Percentiles rank a stretch among this genome's conserved stretches.
Conservation (phyloP, 1,140 invertebrate species). For the Eufriesea mexicana region DNA sequence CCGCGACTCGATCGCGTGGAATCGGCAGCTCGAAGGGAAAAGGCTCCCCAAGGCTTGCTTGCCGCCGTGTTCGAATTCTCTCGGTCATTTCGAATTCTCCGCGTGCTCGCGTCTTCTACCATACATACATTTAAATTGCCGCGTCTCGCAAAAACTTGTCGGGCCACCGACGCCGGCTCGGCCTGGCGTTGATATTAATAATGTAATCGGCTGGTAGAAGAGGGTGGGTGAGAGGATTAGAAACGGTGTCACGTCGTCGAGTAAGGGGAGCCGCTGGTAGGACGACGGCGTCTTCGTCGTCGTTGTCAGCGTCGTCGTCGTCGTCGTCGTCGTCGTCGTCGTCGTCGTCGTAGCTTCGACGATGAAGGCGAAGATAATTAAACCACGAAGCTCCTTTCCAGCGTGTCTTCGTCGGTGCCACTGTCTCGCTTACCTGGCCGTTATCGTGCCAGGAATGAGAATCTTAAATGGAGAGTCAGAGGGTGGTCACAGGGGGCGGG, state of each 20-base stretch:
- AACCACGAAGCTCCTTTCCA: conserved; percentile 60
- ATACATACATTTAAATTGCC: conserved; percentile 41
- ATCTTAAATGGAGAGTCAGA: conserved; percentile 47
- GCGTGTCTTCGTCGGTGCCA: conserved; percentile 25
- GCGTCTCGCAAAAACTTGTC: conserved; percentile 51
- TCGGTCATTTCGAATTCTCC: conserved; percentile 50
- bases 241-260: conserved; percentile 69
- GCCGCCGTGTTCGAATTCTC: background rate
- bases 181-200: conserved; percentile 68
- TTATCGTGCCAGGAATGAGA: conserved; percentile 68
- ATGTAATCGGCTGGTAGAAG: conserved; percentile 61
- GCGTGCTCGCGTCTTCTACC: background rate
- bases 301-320: conserved; percentile 42
- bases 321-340: conserved; percentile 42
- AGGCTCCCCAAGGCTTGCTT: no score
- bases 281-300: background rate
- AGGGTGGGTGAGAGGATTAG: conserved; percentile 51
- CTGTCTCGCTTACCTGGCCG: conserved; percentile 68
- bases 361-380: conserved; percentile 68
- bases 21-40: background rate
- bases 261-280: conserved; percentile 41
- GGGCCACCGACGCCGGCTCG: conserved; percentile 2
- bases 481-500: conserved; percentile 5
- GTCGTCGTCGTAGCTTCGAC: conserved; percentile 48
- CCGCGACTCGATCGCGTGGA: conserved; percentile 2